Evolutionary conservation across 92 coral and sea anemone genomes (phyloP), one percentile per base, ranked within the genome.

Genomic region (Palythoa grandiflora): DNA sequence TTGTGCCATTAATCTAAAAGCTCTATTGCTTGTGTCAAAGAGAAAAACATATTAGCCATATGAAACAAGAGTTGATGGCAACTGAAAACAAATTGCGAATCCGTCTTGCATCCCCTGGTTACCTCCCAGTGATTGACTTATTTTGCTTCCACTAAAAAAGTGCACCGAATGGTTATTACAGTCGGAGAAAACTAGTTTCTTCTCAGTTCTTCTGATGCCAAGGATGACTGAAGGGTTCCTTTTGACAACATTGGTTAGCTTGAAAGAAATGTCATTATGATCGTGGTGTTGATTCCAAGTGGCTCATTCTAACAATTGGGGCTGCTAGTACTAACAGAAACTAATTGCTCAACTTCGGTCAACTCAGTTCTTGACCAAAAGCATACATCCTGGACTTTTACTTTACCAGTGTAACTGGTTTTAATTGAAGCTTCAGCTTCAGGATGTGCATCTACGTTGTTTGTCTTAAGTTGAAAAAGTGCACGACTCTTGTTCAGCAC

Each of bases 11-110:
- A 91, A 7, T 73, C 93, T 55, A 53, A 91, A 14, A 48, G 91
- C 91, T 65, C 20, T 40, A 66, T 88, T 80, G 90, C 59, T 86
- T 21, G 84, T 84, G 84, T 90, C 93, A 72, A 90, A 86, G 75
- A 87, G 83, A 83, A 91, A 91, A 2, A 87, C 44, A 71, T n/a
- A 60, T 81, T 70, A 19, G 68, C 53, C 40, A 88, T 28, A 28
- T 28, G 28, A 28, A 28, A 28, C 28, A 28, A 28, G 28, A 0
- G 28, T 28, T 28, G 28, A 74, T 75, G 91, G 83, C 7, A 83
- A 87, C n/a, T 83, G 79, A 60, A 83, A 88, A 12, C 81, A 13
- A 55, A 78, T 78, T 53, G 88, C 39, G 73, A 81, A 87, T 8
- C 88, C 91, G 52, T 81, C 88, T 73, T 83, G 91, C 83, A 90